Percentiles rank a stretch among this genome's conserved stretches.
phyloP scores from a whole-genome alignment of 1,140 invertebrate species.

The Rhopalosiphum maidis region DNA sequence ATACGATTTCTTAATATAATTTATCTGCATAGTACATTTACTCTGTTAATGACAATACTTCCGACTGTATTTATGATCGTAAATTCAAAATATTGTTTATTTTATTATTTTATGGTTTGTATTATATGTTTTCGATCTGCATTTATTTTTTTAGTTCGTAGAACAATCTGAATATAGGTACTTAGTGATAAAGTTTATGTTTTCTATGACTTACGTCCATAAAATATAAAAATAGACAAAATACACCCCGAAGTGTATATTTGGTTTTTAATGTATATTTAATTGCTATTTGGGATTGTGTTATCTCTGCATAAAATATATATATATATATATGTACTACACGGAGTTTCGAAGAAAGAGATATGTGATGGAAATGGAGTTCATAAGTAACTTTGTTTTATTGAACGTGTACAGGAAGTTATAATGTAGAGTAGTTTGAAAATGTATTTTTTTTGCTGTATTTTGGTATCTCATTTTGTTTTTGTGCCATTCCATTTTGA shows the following conservation, averaged over 20 bases:
- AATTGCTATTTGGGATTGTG: neutral
- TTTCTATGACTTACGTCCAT: neutral
- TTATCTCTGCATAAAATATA: neutral
- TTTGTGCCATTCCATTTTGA: neutral
- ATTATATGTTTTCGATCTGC: neutral
- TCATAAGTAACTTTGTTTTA: neutral
- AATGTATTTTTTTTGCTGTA: neutral
- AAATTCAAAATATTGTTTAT: neutral
- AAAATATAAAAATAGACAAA: neutral
- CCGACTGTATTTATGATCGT: neutral
- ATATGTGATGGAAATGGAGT: neutral
- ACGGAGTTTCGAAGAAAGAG: neutral
- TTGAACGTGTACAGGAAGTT: slow-evolving; percentile 1
- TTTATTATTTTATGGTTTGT: neutral
- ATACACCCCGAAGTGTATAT: neutral
- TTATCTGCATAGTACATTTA: neutral
- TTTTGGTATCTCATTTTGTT: neutral
- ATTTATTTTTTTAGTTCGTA: neutral
- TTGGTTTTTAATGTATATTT: slow-evolving; percentile 24
- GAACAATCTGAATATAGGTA: neutral
- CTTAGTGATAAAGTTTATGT: neutral
- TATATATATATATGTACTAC: too few species aligned
- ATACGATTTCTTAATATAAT: neutral
- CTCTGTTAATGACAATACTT: neutral
- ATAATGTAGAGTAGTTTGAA: neutral